Percentiles rank a stretch among this genome's conserved stretches.
These are phyloP conservation scores for Cyrtonyx montezumae DNA, from an alignment of 2,113 vertebrate genomes.

Conservation along the genomic window DNA sequence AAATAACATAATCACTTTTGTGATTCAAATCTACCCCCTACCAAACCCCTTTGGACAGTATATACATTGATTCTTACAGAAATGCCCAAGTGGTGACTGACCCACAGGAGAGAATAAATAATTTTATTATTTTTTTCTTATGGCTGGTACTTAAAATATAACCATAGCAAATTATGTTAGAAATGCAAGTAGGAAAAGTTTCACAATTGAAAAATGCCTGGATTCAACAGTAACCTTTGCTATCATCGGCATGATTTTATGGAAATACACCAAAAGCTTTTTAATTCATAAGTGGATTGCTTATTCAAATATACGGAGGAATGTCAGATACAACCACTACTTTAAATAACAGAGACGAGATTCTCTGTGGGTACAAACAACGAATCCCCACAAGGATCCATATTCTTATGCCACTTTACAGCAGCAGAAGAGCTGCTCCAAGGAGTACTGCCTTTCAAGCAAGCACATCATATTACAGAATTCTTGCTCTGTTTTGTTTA, in stretches of 20 bases:
- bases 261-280: constrained; percentile 6
- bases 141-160: constrained; percentile 18
- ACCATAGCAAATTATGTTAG: constrained; percentile 44
- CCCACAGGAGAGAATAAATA: constrained; percentile 34
- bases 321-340: not conserved
- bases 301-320: not conserved
- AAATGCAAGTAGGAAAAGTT: constrained; percentile 42
- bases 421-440: not conserved
- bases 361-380: not conserved
- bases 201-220: not conserved
- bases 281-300: not conserved
- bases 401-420: not conserved
- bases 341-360: constrained; percentile 25
- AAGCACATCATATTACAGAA: constrained; percentile 26
- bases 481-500: constrained; percentile 31
- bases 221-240: constrained; percentile 47
- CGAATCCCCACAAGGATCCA: not conserved
- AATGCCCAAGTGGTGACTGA: constrained; percentile 28
- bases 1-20: constrained; percentile 68
- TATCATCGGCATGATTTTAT: not conserved
- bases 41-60: constrained; percentile 51
- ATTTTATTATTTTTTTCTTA: not conserved
- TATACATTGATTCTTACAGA: constrained; percentile 14
- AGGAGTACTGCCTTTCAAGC: constrained; percentile 7
- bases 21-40: constrained; percentile 66